phyloP scores from a whole-genome alignment of 2,888 invertebrate species.

The Caenorhabditis virilis region DNA sequence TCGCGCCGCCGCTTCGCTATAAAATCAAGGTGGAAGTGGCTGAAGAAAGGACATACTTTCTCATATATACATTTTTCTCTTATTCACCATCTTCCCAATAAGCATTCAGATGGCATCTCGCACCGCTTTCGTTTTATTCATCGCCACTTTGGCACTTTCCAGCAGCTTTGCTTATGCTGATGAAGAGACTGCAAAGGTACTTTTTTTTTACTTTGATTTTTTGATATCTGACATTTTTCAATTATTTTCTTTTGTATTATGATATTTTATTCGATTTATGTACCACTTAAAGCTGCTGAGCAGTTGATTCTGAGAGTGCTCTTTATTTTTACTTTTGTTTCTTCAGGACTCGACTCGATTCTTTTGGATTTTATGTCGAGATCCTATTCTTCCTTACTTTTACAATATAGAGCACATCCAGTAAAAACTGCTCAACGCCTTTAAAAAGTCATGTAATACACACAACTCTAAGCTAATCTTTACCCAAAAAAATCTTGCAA shows the following conservation, averaged over 20 bases:
- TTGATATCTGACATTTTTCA: background rate
- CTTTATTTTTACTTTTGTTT: background rate
- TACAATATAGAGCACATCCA: too few relatives aligned
- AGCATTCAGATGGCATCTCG: constrained; percentile 21
- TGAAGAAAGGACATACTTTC: too few relatives aligned
- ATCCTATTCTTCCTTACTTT: too few relatives aligned
- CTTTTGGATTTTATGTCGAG: background rate
- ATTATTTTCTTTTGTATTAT: background rate
- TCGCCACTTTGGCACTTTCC: constrained; percentile 35
- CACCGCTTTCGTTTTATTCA: constrained; percentile 21
- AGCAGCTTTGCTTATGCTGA: constrained; percentile 28
- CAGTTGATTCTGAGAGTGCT: background rate
- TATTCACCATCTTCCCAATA: too few relatives aligned
- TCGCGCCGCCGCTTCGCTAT: too few relatives aligned
- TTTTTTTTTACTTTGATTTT: background rate
- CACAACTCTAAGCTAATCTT: too few relatives aligned
- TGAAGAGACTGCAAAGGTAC: constrained; percentile 34
- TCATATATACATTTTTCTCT: too few relatives aligned
- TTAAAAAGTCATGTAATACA: too few relatives aligned
- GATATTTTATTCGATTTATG: constrained; percentile 7
- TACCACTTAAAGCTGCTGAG: too few relatives aligned
- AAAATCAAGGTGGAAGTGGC: too few relatives aligned
- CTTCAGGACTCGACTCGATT: background rate
- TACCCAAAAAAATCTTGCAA: too few relatives aligned
- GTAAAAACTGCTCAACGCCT: too few relatives aligned